Conservation (phyloP, 2,888 invertebrate genomes). For the Myathropa florea region DNA sequence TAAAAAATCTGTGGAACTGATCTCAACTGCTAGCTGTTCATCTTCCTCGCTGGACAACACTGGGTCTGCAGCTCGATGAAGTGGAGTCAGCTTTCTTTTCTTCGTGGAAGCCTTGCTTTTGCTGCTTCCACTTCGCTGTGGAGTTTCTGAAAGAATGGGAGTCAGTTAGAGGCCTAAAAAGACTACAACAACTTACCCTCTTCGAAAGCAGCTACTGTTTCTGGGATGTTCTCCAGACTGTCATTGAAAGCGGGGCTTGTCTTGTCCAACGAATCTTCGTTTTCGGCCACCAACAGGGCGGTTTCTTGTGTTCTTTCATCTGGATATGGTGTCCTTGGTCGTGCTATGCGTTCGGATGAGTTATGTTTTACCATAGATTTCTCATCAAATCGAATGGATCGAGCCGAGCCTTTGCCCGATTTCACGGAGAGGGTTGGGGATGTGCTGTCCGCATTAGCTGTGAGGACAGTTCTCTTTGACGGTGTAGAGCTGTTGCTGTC, state of each 20-base stretch:
- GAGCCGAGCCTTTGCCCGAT: conserved; percentile 72
- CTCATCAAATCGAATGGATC: conserved; percentile 73
- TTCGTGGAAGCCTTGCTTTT: conserved; percentile 46
- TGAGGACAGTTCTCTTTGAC: conserved; percentile 56
- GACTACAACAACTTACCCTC: conserved; percentile 27
- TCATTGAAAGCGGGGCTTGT: conserved; percentile 76
- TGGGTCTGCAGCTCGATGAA: conserved; percentile 58
- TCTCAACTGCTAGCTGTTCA: conserved; percentile 78
- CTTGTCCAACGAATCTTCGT: conserved; percentile 75
- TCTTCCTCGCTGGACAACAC: conserved; percentile 77
- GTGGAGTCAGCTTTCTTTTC: conserved; percentile 54
- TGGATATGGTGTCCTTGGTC: conserved; percentile 79
- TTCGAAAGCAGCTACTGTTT: conserved; percentile 30
- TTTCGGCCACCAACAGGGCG: conserved; percentile 73
- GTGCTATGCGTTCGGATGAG: conserved; percentile 73
- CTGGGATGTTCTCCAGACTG: conserved; percentile 76
- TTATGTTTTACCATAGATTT: conserved; percentile 57
- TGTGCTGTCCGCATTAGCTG: conserved; percentile 63
- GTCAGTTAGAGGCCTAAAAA: neutral
- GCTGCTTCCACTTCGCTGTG: conserved; percentile 16
- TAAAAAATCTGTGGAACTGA: conserved; percentile 76
- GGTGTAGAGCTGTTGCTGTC: conserved; percentile 61
- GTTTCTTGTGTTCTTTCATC: conserved; percentile 75
- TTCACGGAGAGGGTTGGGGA: conserved; percentile 73
- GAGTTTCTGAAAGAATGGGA: conserved; percentile 10